A percentile compares a stretch with the other conserved stretches of the same genome.
phyloP scores from a whole-genome alignment of 1,140 invertebrate species.

The Tetramorium alpestre region DNA sequence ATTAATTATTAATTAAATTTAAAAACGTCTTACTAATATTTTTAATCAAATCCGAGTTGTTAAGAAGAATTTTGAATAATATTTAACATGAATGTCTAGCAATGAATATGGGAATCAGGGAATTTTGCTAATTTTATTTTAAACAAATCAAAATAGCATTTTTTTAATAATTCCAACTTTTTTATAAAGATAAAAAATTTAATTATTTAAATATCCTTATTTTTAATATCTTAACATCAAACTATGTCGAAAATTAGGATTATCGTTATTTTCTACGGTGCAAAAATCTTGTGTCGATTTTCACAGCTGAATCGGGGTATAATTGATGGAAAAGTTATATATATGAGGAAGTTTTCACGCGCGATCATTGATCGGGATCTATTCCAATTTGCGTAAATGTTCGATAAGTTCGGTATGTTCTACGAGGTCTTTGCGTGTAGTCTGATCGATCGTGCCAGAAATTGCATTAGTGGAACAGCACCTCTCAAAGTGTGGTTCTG shows the following conservation, averaged over 20 bases:
- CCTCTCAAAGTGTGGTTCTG: conserved; percentile 60
- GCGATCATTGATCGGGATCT: background rate
- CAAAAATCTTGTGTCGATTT: background rate
- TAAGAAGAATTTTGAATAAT: background rate
- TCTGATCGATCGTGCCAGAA: conserved; percentile 42
- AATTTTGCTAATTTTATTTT: background rate
- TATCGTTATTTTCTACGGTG: background rate
- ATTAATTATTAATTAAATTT: conserved; percentile 9
- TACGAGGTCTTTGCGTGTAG: conserved; percentile 32
- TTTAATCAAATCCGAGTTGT: background rate
- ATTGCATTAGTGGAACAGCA: conserved; percentile 52
- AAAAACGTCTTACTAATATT: background rate
- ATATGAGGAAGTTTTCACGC: background rate
- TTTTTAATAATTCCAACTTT: background rate
- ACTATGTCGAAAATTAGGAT: background rate
- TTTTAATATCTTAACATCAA: background rate
- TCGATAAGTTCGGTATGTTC: conserved; percentile 43
- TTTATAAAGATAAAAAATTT: no score
- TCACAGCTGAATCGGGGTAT: background rate
- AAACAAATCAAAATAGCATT: background rate
- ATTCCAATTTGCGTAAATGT: conserved; percentile 39
- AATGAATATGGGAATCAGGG: background rate
- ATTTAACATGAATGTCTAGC: background rate
- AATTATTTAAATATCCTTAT: background rate
- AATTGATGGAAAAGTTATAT: background rate